Base-by-base conservation (phyloP, 1,140 invertebrate genomes). In the Gonatopus flavifemur region DNA sequence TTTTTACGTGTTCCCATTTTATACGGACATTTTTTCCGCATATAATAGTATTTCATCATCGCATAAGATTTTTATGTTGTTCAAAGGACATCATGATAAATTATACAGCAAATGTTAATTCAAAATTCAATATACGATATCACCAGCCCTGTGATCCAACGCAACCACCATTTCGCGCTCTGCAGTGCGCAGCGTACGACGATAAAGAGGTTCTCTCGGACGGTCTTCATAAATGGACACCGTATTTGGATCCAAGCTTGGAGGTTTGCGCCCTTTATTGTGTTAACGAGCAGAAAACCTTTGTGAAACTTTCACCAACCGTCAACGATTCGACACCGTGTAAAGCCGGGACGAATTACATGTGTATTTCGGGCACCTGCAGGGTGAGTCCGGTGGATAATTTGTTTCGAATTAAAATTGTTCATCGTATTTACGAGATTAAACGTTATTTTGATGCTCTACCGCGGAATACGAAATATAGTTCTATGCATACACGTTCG, bases 181-280 rank as follows among this genome's bases (percentile, higher is more conserved):
- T 69, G 0, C 86, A 88, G 59, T 88, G 86, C 64, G 42, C 77
- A 6, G 78, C 79, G 37, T 82, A 81, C 59, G 80, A 87, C 57
- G 75, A 68, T 3, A 64, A 77, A 41, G 39, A 52, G 12, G 36
- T 64, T 13, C 50, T 72, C 1, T 59, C 62, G 24, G 67, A 78
- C 36, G 76, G 67, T 0, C 16, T 69, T 3, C 66, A 77, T 47
- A 66, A 36, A 25, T 88, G 86, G 86, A 66, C 66, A 28, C 77
- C 84, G 1, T 80, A 80, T 31, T 47, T 69, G 5, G 69, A 66
- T 3, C 54, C 73, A 54, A 67, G 80, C 78, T 71, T 70, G 10
- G 74, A 81, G 8, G 72, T 78, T 0, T 86, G 84, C 58, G 71
- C 73, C 13, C 66, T 86, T n/a, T 78, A 79, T 43, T 86, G 84